These are phyloP conservation scores for Atractosteus spatula DNA, from an alignment of 2,113 vertebrate genomes.

Conservation along the genomic window DNA sequence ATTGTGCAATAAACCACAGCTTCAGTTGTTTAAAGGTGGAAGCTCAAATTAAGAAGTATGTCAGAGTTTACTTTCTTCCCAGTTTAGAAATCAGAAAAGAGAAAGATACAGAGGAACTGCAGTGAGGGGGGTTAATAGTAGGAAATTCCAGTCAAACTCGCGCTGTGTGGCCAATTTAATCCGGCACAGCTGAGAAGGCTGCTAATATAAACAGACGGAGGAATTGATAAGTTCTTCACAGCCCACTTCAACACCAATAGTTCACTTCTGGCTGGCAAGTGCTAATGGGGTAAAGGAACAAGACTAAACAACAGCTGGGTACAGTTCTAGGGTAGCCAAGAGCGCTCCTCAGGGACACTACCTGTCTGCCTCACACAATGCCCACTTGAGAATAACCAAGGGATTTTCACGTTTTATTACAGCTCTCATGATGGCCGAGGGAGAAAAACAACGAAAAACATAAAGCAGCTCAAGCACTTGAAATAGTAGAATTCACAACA, in stretches of 20 bases:
- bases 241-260: constrained; percentile 50
- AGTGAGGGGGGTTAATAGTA: no score
- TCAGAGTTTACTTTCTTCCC: no score
- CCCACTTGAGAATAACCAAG: background rate
- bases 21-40: background rate
- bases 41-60: no score
- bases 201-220: constrained; percentile 65
- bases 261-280: constrained; percentile 42
- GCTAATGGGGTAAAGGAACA: constrained; percentile 67
- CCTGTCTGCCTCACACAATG: constrained; percentile 43
- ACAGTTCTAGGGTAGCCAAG: constrained; percentile 62
- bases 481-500: no score
- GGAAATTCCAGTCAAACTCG: constrained; percentile 45
- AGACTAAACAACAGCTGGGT: constrained; percentile 72
- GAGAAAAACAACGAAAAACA: background rate
- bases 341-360: constrained; percentile 57
- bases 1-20: no score
- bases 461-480: background rate
- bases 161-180: constrained; percentile 65
- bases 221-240: constrained; percentile 61
- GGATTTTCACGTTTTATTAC: constrained; percentile 66
- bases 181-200: constrained; percentile 60
- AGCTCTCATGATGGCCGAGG: constrained; percentile 34
- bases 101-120: no score
- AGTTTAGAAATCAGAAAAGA: no score